Evolutionary conservation across 2,797 vertebrate species (phyloP).

Genomic region (Pelochelys cantorii): DNA sequence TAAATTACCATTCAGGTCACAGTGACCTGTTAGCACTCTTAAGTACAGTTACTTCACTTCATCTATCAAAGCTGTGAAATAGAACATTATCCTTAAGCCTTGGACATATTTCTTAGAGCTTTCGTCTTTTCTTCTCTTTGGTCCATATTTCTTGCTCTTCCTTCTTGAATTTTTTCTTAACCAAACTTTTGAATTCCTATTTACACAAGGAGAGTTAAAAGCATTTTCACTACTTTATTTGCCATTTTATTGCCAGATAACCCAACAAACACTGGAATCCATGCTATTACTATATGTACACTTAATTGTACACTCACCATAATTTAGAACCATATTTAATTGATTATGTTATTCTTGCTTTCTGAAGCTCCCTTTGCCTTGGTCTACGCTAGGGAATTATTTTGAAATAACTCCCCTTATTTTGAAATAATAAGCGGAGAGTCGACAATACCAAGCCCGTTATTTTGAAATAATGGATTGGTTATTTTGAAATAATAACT

Average conservation of each 20-base stretch:
- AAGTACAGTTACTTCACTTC: neutral
- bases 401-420: too few relatives aligned
- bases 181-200: neutral
- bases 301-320: neutral
- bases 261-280: neutral
- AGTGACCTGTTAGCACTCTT: neutral
- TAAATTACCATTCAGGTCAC: neutral
- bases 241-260: neutral
- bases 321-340: neutral
- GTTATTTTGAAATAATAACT: too few relatives aligned
- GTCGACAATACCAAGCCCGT: too few relatives aligned
- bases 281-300: neutral
- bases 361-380: neutral
- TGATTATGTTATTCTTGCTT: neutral
- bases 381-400: too few relatives aligned
- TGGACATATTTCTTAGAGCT: neutral
- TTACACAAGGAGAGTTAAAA: neutral
- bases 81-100: neutral
- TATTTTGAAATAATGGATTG: too few relatives aligned
- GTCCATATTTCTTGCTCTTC: neutral
- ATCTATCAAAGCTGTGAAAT: neutral
- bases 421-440: too few relatives aligned
- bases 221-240: neutral
- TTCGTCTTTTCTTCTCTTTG: neutral
- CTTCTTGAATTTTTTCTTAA: neutral